Percentiles rank a stretch among this genome's conserved stretches.
phyloP scores from a whole-genome alignment of 2,113 vertebrate species.

The Emydocephalus ijimae region DNA sequence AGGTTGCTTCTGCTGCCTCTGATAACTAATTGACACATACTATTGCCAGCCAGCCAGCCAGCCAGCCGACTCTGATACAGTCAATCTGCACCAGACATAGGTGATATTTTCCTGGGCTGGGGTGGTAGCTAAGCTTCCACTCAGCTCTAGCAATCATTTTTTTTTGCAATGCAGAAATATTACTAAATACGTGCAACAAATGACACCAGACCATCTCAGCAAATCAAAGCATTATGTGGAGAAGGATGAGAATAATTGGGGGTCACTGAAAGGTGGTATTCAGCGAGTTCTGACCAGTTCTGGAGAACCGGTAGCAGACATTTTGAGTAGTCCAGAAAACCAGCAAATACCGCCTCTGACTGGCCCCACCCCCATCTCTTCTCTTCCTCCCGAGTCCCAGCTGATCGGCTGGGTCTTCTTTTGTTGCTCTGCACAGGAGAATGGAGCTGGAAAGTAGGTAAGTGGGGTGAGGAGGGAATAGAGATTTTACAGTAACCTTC shows the following conservation, averaged over 20 bases:
- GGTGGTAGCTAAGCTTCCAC: neutral
- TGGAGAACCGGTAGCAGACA: no score
- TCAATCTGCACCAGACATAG: neutral
- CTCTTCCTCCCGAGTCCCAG: no score
- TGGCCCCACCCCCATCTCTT: no score
- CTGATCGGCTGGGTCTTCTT: no score
- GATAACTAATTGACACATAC: neutral
- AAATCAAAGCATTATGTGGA: neutral
- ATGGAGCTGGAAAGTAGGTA: no score
- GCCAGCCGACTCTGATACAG: neutral
- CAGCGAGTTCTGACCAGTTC: no score
- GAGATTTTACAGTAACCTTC: no score
- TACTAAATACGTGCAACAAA: neutral
- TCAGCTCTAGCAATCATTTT: neutral
- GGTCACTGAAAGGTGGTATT: neutral
- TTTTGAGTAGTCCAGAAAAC: no score
- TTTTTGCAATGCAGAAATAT: neutral
- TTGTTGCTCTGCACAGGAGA: no score
- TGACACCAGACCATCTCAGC: neutral
- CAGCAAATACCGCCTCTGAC: no score
- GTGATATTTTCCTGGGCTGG: neutral
- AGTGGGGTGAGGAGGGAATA: no score
- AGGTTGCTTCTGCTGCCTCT: neutral
- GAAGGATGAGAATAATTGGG: neutral
- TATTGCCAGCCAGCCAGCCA: neutral